Percentiles rank a stretch among this genome's conserved stretches.
phyloP scores from a whole-genome alignment of 2,888 invertebrate genomes.

The Protula sp. region DNA sequence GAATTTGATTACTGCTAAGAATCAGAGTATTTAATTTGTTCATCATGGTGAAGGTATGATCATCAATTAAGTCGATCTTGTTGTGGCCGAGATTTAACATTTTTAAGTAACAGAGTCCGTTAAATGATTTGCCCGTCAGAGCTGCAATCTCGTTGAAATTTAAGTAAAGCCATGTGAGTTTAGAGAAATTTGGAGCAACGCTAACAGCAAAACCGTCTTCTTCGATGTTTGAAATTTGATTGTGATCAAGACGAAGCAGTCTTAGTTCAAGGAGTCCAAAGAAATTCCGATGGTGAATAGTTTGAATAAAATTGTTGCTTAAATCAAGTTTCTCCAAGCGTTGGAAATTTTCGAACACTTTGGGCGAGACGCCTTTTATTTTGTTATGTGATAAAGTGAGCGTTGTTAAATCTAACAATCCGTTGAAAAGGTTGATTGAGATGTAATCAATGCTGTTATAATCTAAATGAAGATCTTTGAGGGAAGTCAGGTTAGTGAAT shows the following conservation, averaged over 20 bases:
- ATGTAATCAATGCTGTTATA: conserved; percentile 28
- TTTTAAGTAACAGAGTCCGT: conserved; percentile 31
- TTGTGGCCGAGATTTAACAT: conserved; percentile 33
- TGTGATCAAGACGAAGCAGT: conserved; percentile 30
- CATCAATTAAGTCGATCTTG: conserved; percentile 25
- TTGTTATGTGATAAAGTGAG: conserved; percentile 27
- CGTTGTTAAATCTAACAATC: conserved; percentile 19
- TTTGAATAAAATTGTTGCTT: conserved; percentile 29
- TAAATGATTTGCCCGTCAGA: conserved; percentile 24
- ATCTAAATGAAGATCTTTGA: conserved; percentile 27
- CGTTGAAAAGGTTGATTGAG: conserved; percentile 24
- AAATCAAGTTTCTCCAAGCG: conserved; percentile 26
- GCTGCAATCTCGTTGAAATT: conserved; percentile 28
- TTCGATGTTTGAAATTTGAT: conserved; percentile 29
- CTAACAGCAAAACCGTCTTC: conserved; percentile 31
- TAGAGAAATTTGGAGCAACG: conserved; percentile 26
- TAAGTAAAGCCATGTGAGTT: conserved; percentile 31
- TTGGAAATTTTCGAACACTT: conserved; percentile 21
- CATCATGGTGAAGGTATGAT: conserved; percentile 27
- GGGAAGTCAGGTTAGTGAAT: conserved; percentile 24
- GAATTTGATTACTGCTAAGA: conserved; percentile 27
- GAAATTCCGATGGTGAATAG: conserved; percentile 26
- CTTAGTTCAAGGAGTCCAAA: conserved; percentile 29
- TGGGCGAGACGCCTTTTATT: conserved; percentile 24
- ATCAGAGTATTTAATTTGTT: conserved; percentile 27